These are phyloP conservation scores for Delphinus delphis DNA, from an alignment of 2,113 vertebrate species.

Conservation along the genomic window DNA sequence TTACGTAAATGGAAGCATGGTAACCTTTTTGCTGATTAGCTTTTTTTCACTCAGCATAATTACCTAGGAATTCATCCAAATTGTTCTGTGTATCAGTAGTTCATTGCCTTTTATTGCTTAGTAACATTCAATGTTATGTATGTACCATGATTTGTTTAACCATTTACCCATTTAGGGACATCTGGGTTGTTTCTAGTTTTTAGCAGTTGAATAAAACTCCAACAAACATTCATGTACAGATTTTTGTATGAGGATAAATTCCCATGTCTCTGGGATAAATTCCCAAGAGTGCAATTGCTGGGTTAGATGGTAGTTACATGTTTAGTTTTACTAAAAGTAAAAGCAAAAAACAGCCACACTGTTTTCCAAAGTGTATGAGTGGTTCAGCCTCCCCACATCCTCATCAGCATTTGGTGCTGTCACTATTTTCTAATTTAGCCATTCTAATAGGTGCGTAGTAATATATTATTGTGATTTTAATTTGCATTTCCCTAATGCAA, in stretches of 20 bases:
- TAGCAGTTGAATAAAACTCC: background rate
- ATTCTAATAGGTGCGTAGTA: background rate
- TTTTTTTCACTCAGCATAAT: background rate
- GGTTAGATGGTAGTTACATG: background rate
- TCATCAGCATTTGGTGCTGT: background rate
- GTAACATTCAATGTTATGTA: background rate
- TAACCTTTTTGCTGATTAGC: background rate
- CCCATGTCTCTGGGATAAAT: constrained; percentile 2
- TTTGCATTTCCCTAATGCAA: background rate
- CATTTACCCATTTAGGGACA: background rate
- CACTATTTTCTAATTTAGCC: background rate
- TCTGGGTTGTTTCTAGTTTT: background rate
- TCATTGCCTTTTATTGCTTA: background rate
- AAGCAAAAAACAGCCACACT: background rate
- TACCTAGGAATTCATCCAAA: background rate
- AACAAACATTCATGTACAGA: background rate
- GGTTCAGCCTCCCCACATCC: background rate
- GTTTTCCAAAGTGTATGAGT: background rate
- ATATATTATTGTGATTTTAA: background rate
- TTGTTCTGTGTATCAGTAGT: background rate
- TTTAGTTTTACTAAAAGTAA: background rate
- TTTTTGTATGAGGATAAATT: background rate
- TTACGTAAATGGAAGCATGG: background rate
- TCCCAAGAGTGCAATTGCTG: background rate
- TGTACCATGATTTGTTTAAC: background rate